Percentiles rank a stretch among this genome's conserved stretches.
Evolutionary conservation across 2,888 invertebrate species (phyloP).

Genomic region (Apamea crenata): DNA sequence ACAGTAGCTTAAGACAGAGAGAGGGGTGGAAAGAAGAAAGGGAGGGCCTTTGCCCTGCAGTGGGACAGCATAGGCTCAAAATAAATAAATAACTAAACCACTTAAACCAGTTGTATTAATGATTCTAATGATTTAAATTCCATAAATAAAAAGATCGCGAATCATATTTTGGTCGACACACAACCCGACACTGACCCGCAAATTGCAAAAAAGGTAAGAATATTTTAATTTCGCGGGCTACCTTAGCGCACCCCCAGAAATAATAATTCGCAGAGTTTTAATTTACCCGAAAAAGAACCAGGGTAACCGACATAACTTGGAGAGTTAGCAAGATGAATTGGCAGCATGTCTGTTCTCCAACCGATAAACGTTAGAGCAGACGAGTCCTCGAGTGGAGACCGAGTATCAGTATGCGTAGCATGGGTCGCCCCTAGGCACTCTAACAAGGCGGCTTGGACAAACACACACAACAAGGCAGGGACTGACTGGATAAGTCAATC

Average conservation of each 20-base stretch:
- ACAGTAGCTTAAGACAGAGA: no score
- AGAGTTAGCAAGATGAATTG: constrained; percentile 3
- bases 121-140: neutral
- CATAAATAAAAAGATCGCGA: neutral
- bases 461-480: no score
- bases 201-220: neutral
- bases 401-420: neutral
- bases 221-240: neutral
- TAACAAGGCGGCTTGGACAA: neutral
- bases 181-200: neutral
- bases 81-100: no score
- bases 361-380: no score
- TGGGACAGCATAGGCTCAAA: no score
- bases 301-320: neutral
- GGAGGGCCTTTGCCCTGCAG: no score
- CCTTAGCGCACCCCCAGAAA: neutral
- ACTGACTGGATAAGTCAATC: no score
- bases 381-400: neutral
- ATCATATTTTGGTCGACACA: neutral
- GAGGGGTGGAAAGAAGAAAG: no score
- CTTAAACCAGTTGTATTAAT: neutral
- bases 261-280: neutral
- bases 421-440: neutral
- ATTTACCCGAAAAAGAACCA: neutral
- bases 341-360: neutral